These are phyloP conservation scores for Bruchidius siliquastri DNA, from an alignment of 2,888 invertebrate genomes.

Conservation along the genomic window DNA sequence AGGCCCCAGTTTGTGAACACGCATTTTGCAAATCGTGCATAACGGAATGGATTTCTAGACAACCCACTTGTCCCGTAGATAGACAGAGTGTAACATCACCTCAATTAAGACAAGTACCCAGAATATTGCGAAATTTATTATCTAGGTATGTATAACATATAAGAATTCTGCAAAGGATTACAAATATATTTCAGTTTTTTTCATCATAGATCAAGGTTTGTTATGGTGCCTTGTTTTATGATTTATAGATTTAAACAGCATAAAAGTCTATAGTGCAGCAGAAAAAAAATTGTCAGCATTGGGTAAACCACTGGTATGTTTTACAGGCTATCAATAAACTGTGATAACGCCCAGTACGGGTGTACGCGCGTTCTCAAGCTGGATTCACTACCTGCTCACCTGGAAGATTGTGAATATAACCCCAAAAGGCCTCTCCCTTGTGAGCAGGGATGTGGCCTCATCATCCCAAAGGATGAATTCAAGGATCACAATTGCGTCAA, in stretches of 20 bases:
- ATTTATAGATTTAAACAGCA: too few relatives aligned
- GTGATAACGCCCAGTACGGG: slow-evolving; percentile 87
- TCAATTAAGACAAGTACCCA: slow-evolving; percentile 85
- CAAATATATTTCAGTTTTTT: too few relatives aligned
- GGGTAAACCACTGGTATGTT: neutral
- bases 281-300: too few relatives aligned
- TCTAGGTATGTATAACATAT: slow-evolving; percentile 66
- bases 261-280: too few relatives aligned
- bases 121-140: slow-evolving; percentile 87
- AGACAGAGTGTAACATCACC: slow-evolving; percentile 84
- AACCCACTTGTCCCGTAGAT: slow-evolving; percentile 93
- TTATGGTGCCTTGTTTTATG: too few relatives aligned
- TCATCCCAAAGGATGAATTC: slow-evolving; percentile 92
- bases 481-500: slow-evolving; percentile 92
- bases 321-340: slow-evolving; percentile 75
- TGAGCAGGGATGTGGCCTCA: slow-evolving; percentile 88
- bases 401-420: slow-evolving; percentile 90
- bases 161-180: too few relatives aligned
- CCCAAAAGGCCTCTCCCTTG: slow-evolving; percentile 91
- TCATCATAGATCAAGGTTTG: too few relatives aligned
- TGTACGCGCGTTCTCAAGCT: slow-evolving; percentile 82
- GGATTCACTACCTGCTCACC: slow-evolving; percentile 77
- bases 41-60: slow-evolving; percentile 89
- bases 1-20: slow-evolving; percentile 95
- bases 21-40: slow-evolving; percentile 93